Evolutionary conservation across 2,113 vertebrate species (phyloP), one percentile per base, ranked within the genome.

Genomic region (Donacobius atricapilla): DNA sequence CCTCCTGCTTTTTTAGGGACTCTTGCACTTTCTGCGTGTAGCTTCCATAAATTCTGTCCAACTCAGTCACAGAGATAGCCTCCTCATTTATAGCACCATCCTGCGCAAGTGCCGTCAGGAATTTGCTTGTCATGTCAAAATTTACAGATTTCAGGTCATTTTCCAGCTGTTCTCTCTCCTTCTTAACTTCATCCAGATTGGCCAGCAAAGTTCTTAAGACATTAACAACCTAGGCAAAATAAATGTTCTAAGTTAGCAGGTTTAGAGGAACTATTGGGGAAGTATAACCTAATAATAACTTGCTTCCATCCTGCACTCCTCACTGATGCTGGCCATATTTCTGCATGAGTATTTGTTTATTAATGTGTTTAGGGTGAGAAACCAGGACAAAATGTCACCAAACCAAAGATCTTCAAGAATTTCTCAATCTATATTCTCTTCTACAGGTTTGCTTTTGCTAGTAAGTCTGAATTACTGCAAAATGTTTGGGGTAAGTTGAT

Each of bases 71-170:
- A 25, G 99, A 99, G 80, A 99, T 97, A 66, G 98, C 98, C 96
- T 99, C 99, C 93, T 99, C 99, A n/a, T 98, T 99, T 96, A 99
- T 98, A 95, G 98, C 98, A 35, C 99, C 99, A 76, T 99, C 99
- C 93, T 99, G 99, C 1, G 98, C 98, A 69, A 99, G 98, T 9
- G 99, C 99, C 8, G 97, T 98, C 96, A 99, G 97, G 97, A 99
- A 99, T 97, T 98, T 98, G 92, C 97, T 95, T 5, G 98, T 98
- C 99, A 99, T 99, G 95, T 99, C 99, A 96, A 99, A 99, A 93
- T 99, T 99, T 50, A 99, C 98, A 2, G 98, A 97, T 94, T 99
- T 99, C 93, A 99, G 94, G 88, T 99, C 99, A 66, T 97, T 98
- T 97, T 99, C 99, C 85, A 99, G 83, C 54, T 96, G 93, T 79